Evolutionary conservation across 2,797 vertebrate species (phyloP), one percentile per base, ranked within the genome.

Genomic region (Eulemur coronatus): DNA sequence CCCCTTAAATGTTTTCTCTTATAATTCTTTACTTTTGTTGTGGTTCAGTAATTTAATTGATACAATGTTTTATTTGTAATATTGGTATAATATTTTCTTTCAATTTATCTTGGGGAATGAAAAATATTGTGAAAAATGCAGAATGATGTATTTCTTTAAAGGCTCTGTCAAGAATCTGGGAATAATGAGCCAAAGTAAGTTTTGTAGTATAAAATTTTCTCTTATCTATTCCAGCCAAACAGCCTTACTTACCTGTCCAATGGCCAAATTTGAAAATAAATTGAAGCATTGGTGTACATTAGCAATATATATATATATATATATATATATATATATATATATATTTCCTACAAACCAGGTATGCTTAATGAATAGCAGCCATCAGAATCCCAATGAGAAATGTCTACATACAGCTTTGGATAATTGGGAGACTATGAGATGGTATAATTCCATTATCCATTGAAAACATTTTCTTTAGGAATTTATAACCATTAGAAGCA

Each of bases 41-140:
- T 96, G 85, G 50, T 93, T 96, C 85, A 94, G 79, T 89, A 75
- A 85, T 85, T 89, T 84, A 92, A 86, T 41, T 50, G 28, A 50
- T 84, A 84, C 84, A 97, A 96, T 63, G 18, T 69, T 52, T 97
- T 97, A 89, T 87, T 90, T 63, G 2, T n/a, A 50, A 93, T 81
- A 22, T 18, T 80, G 6, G 6, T 65, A 61, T 55, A 76, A 78
- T 84, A 59, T 46, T 59, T 67, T 84, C 69, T 87, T 94, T 89
- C 13, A 43, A 70, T 96, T 97, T 97, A 90, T 97, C 96, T 96
- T 97, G 52, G 81, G 88, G 28, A 92, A 94, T 38, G 70, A 88
- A 80, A 86, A 84, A 38, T 86, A 63, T n/a, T 72, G 9, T 52
- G 33, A 84, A 69, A 65, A 94, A 85, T 43, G 63, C 5, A 88